Evolutionary conservation across 2,888 invertebrate species (phyloP).

Genomic region (Phyllotreta cruciferae): DNA sequence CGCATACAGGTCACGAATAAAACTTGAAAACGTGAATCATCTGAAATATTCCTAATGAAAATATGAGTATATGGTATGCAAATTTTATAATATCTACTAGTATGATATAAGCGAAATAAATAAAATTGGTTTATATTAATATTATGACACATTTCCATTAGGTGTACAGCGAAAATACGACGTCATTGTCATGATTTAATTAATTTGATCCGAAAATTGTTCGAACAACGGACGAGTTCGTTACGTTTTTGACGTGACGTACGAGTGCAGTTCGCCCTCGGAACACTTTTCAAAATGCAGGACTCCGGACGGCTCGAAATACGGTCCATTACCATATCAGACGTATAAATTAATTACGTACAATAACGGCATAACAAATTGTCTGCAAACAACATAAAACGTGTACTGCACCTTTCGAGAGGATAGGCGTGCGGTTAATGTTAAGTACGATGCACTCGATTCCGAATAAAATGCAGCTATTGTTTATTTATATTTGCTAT

Average conservation of each 20-base stretch:
- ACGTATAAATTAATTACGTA: conserved; percentile 52
- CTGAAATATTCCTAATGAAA: no score
- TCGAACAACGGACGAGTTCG: background rate
- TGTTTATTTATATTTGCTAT: conserved; percentile 23
- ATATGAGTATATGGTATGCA: no score
- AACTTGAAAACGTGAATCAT: no score
- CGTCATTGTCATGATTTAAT: no score
- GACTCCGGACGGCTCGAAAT: conserved; percentile 27
- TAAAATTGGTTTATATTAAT: no score
- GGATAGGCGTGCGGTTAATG: conserved; percentile 32
- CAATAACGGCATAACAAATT: conserved; percentile 46
- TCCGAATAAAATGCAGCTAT: conserved; percentile 26
- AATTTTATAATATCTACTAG: no score
- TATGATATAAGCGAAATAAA: no score
- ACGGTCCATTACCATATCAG: conserved; percentile 49
- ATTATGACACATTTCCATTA: no score
- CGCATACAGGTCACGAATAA: no score
- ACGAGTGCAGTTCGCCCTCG: conserved; percentile 6
- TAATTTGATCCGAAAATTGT: no score
- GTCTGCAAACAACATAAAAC: conserved; percentile 37
- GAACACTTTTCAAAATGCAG: conserved; percentile 28
- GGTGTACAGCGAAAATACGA: no score
- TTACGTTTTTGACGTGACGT: background rate
- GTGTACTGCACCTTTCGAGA: conserved; percentile 36
- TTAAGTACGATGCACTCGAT: conserved; percentile 31